Conservation (phyloP, 2,888 invertebrate genomes). For the Orchesellides sinensis region DNA sequence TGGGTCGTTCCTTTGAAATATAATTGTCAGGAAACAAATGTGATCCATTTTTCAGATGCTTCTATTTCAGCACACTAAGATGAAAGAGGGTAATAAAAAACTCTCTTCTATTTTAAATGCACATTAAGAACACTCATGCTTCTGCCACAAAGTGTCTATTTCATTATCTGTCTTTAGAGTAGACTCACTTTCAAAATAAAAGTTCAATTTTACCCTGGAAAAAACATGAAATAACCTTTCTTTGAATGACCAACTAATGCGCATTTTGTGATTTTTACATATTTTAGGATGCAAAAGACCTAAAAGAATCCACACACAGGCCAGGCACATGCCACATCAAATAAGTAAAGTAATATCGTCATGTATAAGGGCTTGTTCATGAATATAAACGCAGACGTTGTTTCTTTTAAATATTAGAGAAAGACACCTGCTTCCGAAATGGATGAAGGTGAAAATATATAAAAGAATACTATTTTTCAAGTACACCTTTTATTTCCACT, state of each 20-base stretch:
- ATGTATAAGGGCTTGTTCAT: not conserved
- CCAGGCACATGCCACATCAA: conserved; percentile 1
- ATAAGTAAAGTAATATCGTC: not conserved
- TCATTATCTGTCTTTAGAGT: too few species aligned
- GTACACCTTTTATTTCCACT: not conserved
- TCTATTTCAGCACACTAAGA: too few species aligned
- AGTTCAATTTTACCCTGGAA: not conserved
- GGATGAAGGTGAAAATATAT: conserved; percentile 11
- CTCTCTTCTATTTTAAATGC: not conserved
- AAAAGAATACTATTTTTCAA: not conserved
- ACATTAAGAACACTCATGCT: not conserved
- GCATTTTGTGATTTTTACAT: not conserved
- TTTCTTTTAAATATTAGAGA: too few species aligned
- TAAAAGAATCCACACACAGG: not conserved
- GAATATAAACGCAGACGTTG: too few species aligned
- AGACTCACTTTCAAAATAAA: too few species aligned
- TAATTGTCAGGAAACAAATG: not conserved
- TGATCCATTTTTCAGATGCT: not conserved
- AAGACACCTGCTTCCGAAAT: conserved; percentile 23
- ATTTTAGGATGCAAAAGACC: too few species aligned
- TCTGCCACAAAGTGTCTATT: not conserved
- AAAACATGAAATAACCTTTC: not conserved
- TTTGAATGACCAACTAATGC: not conserved
- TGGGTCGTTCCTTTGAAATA: not conserved
- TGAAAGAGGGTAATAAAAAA: too few species aligned